phyloP scores from a whole-genome alignment of 2,113 vertebrate genomes.

The Pelecanoides urinatrix region DNA sequence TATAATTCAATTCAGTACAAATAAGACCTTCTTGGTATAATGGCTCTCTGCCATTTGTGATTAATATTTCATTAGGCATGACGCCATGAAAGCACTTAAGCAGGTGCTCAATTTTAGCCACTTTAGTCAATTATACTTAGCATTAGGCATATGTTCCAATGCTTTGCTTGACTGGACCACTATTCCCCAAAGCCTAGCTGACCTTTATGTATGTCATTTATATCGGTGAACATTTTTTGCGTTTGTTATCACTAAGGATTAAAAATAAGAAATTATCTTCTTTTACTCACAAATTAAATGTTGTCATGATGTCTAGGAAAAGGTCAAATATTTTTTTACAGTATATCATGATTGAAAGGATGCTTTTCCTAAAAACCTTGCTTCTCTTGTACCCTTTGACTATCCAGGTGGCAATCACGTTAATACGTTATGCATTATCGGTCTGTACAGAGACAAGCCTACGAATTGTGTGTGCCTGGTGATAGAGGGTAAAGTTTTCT shows the following conservation, averaged over 20 bases:
- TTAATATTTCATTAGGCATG: constrained; percentile 62
- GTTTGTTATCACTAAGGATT: not conserved
- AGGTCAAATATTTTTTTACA: fast-evolving
- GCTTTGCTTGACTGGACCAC: not conserved
- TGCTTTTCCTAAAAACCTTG: not conserved
- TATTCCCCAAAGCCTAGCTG: not conserved
- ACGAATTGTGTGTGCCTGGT: not conserved
- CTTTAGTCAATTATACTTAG: constrained; percentile 35
- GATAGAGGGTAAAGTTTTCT: not conserved
- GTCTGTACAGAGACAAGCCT: not conserved
- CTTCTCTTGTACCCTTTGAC: not conserved
- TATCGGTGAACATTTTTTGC: not conserved
- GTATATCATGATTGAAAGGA: not conserved
- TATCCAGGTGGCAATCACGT: not conserved
- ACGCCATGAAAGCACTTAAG: constrained; percentile 54
- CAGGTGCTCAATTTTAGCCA: constrained; percentile 48
- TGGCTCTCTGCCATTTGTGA: constrained; percentile 47
- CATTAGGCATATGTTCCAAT: constrained; percentile 18
- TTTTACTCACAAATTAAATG: not conserved
- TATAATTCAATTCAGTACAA: constrained; percentile 47
- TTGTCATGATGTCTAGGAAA: not conserved
- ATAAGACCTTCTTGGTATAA: constrained; percentile 26
- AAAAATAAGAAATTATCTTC: not conserved
- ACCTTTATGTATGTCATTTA: not conserved
- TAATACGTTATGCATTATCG: not conserved